These are phyloP conservation scores for Synergus japonicus DNA, from an alignment of 2,888 invertebrate genomes.

Conservation along the genomic window DNA sequence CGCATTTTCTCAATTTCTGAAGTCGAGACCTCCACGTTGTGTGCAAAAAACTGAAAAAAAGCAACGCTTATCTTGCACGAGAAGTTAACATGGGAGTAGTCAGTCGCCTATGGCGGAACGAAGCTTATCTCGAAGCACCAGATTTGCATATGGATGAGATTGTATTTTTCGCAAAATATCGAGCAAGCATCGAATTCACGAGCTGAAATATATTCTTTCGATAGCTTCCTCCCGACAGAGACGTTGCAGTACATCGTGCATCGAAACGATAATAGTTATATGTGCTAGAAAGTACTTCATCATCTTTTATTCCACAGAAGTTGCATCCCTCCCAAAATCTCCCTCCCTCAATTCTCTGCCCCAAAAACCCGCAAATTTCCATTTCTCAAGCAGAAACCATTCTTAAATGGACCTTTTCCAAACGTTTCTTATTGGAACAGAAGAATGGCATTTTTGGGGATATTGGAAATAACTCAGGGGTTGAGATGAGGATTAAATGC, in stretches of 20 bases:
- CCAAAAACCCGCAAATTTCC: neutral
- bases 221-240: slow-evolving; percentile 35
- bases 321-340: neutral
- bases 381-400: neutral
- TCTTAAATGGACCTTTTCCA: too few relatives aligned
- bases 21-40: slow-evolving; percentile 6
- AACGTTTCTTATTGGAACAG: too few relatives aligned
- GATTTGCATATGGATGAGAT: slow-evolving; percentile 57
- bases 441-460: neutral
- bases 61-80: slow-evolving; percentile 47
- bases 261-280: slow-evolving; percentile 21
- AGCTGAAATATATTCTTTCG: slow-evolving; percentile 53
- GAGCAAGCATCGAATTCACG: slow-evolving; percentile 50
- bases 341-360: neutral
- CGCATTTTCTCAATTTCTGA: neutral
- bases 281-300: neutral
- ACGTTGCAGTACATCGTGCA: slow-evolving; percentile 4
- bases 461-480: neutral
- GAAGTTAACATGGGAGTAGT: slow-evolving; percentile 49
- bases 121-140: slow-evolving; percentile 53
- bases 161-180: slow-evolving; percentile 56
- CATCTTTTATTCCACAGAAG: neutral
- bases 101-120: slow-evolving; percentile 52
- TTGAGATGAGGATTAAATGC: too few relatives aligned
- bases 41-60: slow-evolving; percentile 40